A percentile compares a stretch with the other conserved stretches of the same genome.
phyloP scores from a whole-genome alignment of 1,140 invertebrate species.

The Drosophila sp. region DNA sequence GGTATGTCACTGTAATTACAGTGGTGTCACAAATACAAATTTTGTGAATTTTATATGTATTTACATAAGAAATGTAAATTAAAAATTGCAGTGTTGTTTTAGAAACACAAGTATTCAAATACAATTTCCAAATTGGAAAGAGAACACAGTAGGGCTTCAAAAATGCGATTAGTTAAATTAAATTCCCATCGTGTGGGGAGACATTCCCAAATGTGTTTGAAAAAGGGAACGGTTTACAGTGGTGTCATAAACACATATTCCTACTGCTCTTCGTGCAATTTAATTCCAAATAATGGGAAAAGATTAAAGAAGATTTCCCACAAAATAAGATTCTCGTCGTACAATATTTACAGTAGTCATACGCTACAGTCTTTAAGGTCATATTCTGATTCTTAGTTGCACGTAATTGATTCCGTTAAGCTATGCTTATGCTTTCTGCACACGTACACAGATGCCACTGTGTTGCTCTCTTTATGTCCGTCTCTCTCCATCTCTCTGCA shows the following conservation, averaged over 20 bases:
- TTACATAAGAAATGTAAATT: no score
- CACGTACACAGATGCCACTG: constrained; percentile 5
- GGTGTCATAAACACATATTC: no score
- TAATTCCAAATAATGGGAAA: no score
- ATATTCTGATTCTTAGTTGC: neutral
- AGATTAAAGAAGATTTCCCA: neutral
- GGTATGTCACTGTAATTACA: constrained; percentile 84
- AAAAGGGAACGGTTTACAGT: no score
- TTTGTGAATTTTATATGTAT: neutral
- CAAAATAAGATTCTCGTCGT: neutral
- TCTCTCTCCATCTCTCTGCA: neutral
- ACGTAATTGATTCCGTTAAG: constrained; percentile 4
- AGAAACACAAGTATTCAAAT: no score
- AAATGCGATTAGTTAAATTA: no score
- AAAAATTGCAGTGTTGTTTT: no score
- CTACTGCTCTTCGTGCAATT: no score
- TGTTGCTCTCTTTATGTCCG: neutral
- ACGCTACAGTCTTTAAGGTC: neutral
- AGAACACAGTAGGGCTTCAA: no score
- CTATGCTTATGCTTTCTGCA: constrained; percentile 11
- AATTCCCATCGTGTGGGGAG: no score
- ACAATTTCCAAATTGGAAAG: no score
- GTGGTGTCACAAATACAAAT: neutral
- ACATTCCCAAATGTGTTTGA: no score
- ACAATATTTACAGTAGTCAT: neutral